phyloP scores from a whole-genome alignment of 30 jellyfish, hydroid and myxozoan species.

The Turritopsis dohrnii region DNA sequence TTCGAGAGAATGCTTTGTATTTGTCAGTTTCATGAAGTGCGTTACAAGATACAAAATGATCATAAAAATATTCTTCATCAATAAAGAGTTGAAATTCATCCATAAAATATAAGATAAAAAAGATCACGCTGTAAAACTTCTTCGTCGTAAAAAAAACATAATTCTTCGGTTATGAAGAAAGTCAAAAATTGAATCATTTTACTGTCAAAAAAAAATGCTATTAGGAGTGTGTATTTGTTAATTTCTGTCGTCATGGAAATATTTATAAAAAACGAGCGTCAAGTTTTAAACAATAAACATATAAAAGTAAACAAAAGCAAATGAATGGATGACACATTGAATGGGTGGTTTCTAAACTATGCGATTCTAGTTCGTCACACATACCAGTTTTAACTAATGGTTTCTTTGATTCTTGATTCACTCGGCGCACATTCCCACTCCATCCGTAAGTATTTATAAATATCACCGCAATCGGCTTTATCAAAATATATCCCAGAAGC shows the following conservation, averaged over 20 bases:
- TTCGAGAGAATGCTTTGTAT: too few relatives aligned
- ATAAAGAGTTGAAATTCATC: not conserved
- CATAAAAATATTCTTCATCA: not conserved
- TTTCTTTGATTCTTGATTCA: slow-evolving; percentile 82
- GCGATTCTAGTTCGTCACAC: not conserved
- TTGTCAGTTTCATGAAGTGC: not conserved
- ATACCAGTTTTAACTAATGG: slow-evolving; percentile 16
- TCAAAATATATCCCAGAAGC: slow-evolving; percentile 97
- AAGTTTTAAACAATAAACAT: not conserved
- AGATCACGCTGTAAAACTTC: too few relatives aligned
- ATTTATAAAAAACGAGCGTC: not conserved
- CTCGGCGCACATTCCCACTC: slow-evolving; percentile 94
- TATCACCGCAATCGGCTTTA: slow-evolving; percentile 91
- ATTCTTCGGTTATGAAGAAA: too few relatives aligned
- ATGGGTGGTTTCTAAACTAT: not conserved
- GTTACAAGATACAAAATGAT: not conserved
- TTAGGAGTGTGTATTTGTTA: too few relatives aligned
- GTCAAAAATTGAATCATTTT: too few relatives aligned
- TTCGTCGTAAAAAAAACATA: too few relatives aligned
- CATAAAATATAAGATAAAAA: not conserved
- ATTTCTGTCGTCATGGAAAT: not conserved
- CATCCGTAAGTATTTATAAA: slow-evolving; percentile 75
- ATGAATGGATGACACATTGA: not conserved
- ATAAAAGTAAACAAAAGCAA: too few relatives aligned
- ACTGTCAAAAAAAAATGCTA: too few relatives aligned